Evolutionary conservation across 2,888 invertebrate species (phyloP), one percentile per base, ranked within the genome.

Genomic region (Electrophaes corylata): DNA sequence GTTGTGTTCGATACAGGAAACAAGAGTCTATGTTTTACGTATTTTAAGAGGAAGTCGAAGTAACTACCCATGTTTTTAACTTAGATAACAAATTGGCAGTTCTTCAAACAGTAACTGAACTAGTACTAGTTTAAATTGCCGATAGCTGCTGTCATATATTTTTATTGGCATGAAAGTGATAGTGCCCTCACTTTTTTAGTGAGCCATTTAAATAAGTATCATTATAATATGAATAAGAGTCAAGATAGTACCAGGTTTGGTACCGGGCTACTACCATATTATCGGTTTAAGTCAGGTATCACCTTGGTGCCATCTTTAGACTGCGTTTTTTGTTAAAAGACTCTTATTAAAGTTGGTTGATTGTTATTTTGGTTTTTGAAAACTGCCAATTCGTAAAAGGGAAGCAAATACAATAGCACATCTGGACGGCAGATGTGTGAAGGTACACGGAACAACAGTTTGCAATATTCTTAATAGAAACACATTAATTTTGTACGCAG

Each of bases 361-460:
- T 55, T 66, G 64, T 65, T 67, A 66, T 68, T 68, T 46, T 43
- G 60, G 55, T 73, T 70, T 66, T 66, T 67, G 70, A 77, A 87
- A 88, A 89, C 86, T 89, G 87, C 88, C 88, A 88, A 83, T 85
- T 90, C 78, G 84, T 77, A 75, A 77, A 79, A 82, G 79, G 83
- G 79, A 89, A 91, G 86, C 85, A 82, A 78, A 79, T 79, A 84
- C 80, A 72, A 81, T 74, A 86, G 83, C 80, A 88, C 91, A 88
- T 88, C 91, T 88, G 91, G 86, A 85, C 87, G 88, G 88, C 89
- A 88, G 91, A 88, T 84, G 86, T 82, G 83, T 78, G 83, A 86
- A 91, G 88, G 85, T 86, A 86, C 90, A 91, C 90, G 86, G 73
- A 77, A 91, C 91, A 88, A 91, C 84, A 91, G 81, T 86, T 87